Conservation (phyloP, 2,113 vertebrate species). For the Trichomycterus rosablanca region DNA sequence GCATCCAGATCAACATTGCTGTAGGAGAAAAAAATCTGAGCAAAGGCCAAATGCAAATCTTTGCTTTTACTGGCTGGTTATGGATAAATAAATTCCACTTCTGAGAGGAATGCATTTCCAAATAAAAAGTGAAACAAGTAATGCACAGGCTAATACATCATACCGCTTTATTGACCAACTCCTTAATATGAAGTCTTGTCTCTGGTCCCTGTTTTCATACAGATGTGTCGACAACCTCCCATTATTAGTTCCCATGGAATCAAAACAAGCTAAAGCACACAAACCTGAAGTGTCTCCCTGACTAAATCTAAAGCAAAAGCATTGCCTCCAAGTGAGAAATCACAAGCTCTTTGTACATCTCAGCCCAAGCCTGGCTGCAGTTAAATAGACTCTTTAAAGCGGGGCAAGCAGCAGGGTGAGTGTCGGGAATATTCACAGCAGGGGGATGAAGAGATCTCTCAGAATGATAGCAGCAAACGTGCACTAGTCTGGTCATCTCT, state of each 20-base stretch:
- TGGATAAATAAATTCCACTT: slow-evolving; percentile 5
- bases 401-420: neutral
- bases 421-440: slow-evolving; percentile 10
- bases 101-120: slow-evolving; percentile 4
- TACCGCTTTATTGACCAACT: too few species aligned
- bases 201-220: neutral
- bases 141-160: too few species aligned
- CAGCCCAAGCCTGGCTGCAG: slow-evolving; percentile 17
- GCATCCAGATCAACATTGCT: slow-evolving; percentile 9
- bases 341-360: slow-evolving; percentile 27
- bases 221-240: slow-evolving; percentile 10
- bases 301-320: slow-evolving; percentile 4
- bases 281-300: neutral
- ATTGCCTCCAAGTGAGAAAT: slow-evolving; percentile 12
- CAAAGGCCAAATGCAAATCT: neutral
- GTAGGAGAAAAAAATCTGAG: neutral
- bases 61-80: slow-evolving; percentile 8
- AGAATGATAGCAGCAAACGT: slow-evolving; percentile 29
- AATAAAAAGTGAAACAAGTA: slow-evolving; percentile 4
- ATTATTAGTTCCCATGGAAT: slow-evolving; percentile 13
- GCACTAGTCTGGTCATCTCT: slow-evolving; percentile 11
- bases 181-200: slow-evolving; percentile 1
- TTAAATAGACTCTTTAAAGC: slow-evolving; percentile 24
- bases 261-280: slow-evolving; percentile 6
- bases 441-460: slow-evolving; percentile 23